Conservation (phyloP, 2,888 invertebrate genomes). For the Stictocephala bisonia region DNA sequence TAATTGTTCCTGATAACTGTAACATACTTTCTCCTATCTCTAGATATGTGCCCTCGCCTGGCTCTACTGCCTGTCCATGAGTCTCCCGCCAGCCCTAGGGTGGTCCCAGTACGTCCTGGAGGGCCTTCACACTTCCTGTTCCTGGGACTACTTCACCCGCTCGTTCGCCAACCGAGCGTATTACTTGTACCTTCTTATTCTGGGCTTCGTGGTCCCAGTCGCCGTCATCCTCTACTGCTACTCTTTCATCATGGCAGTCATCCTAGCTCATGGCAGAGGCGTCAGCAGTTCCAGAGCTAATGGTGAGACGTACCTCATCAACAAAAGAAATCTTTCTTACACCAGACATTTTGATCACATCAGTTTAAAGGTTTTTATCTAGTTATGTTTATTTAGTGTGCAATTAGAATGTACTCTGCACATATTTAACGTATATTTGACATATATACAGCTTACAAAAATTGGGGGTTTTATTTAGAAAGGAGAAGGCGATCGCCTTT, state of each 20-base stretch:
- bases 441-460: no score
- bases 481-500: no score
- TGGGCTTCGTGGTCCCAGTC: conserved; percentile 66
- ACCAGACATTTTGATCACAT: no score
- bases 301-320: conserved; percentile 50
- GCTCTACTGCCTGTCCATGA: conserved; percentile 64
- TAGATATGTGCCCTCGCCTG: conserved; percentile 64
- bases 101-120: conserved; percentile 67
- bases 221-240: conserved; percentile 65
- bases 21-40: not conserved
- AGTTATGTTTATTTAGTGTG: no score
- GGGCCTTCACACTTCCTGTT: conserved; percentile 68
- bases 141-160: conserved; percentile 67
- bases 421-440: no score
- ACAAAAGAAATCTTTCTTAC: not conserved
- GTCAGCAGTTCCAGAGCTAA: conserved; percentile 62
- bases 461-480: no score
- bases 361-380: no score
- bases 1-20: no score
- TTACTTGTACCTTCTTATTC: conserved; percentile 65
- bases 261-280: conserved; percentile 63
- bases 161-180: conserved; percentile 63
- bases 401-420: no score
- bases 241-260: conserved; percentile 64
- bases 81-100: conserved; percentile 66